Percentiles rank a stretch among this genome's conserved stretches.
These are phyloP conservation scores for Periophthalmodon schlosseri DNA, from an alignment of 2,113 vertebrate species.

Conservation along the genomic window DNA sequence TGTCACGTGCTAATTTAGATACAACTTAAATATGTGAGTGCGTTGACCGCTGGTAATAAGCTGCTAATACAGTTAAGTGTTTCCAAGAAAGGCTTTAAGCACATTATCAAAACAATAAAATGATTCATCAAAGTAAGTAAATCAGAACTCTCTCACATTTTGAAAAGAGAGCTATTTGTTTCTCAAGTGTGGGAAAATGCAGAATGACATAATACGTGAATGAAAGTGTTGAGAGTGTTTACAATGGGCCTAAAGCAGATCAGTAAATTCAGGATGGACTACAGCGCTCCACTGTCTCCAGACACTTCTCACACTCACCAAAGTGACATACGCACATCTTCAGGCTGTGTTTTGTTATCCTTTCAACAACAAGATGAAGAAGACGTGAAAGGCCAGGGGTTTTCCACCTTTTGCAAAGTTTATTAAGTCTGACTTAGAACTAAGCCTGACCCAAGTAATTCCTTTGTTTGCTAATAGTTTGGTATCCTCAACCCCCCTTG, in stretches of 20 bases:
- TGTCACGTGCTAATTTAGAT: constrained; percentile 23
- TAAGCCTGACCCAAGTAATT: neutral
- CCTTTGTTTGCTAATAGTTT: neutral
- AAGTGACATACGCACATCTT: neutral
- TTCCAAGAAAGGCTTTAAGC: neutral
- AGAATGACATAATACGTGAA: neutral
- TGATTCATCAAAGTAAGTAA: neutral
- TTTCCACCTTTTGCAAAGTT: neutral
- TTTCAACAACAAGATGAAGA: neutral
- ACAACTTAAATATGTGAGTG: neutral
- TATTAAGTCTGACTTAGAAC: neutral
- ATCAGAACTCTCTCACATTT: neutral
- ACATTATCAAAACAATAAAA: neutral
- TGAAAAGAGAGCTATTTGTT: neutral
- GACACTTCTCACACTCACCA: neutral
- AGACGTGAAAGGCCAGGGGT: neutral
- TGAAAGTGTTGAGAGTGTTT: neutral
- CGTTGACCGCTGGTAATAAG: neutral
- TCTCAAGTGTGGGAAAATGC: neutral
- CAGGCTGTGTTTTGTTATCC: neutral
- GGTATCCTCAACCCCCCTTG: too few species aligned
- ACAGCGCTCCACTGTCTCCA: neutral
- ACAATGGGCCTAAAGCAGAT: neutral
- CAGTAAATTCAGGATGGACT: neutral
- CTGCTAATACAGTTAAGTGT: neutral